Conservation (phyloP, 1,140 invertebrate genomes). For the Trachelipus rathkii region DNA sequence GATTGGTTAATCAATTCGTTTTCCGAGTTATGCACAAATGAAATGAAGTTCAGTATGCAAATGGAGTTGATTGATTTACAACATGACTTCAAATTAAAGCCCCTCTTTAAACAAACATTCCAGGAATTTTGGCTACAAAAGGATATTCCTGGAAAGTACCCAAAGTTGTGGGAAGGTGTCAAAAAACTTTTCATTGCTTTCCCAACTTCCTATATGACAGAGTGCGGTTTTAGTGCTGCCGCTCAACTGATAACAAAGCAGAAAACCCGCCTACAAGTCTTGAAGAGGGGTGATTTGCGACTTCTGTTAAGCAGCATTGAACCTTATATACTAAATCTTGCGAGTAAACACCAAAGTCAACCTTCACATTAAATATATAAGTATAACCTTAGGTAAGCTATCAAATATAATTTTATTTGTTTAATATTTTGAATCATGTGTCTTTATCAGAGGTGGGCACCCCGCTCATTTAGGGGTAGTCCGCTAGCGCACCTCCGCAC, state of each 20-base stretch:
- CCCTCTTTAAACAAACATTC: slow-evolving; percentile 35
- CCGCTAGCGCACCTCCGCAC: no score
- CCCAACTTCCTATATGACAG: slow-evolving; percentile 37
- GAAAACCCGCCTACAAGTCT: not conserved
- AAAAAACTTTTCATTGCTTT: slow-evolving; percentile 42
- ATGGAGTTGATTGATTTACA: slow-evolving; percentile 30
- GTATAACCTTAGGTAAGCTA: no score
- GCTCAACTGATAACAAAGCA: slow-evolving; percentile 12
- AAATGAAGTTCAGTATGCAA: slow-evolving; percentile 10
- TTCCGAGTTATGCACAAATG: slow-evolving; percentile 18
- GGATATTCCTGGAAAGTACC: slow-evolving; percentile 30
- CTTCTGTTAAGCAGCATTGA: not conserved
- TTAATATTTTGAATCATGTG: no score
- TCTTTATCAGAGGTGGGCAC: no score
- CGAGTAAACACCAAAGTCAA: not conserved
- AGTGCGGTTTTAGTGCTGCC: slow-evolving; percentile 28
- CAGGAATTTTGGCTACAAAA: slow-evolving; percentile 41
- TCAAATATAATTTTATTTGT: no score
- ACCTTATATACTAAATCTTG: slow-evolving; percentile 2
- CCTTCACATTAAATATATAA: not conserved
- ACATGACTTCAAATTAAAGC: slow-evolving; percentile 33
- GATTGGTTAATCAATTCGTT: slow-evolving; percentile 33
- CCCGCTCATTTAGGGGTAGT: no score
- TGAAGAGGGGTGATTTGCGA: slow-evolving; percentile 16
- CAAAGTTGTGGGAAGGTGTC: slow-evolving; percentile 31